A percentile compares a stretch with the other conserved stretches of the same genome.
Evolutionary conservation across 2,113 vertebrate species (phyloP).

Genomic region (Paraplagusia blochii): DNA sequence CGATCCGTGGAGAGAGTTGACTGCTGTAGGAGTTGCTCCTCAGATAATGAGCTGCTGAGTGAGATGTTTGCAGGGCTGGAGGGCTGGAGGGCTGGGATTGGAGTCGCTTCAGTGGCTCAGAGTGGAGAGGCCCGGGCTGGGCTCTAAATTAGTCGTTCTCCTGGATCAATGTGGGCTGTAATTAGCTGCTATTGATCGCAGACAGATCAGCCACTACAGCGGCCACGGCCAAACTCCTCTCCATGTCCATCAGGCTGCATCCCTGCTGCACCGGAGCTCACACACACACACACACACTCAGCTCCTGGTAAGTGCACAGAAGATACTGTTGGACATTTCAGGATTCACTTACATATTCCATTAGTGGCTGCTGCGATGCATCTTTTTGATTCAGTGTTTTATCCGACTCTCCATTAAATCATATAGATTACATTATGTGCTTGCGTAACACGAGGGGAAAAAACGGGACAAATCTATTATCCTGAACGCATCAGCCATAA

Average conservation of each 20-base stretch:
- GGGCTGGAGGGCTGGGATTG: conserved; percentile 61
- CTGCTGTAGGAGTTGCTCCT: conserved; percentile 62
- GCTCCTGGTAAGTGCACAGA: conserved; percentile 63
- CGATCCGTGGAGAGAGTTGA: conserved; percentile 41
- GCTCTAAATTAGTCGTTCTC: conserved; percentile 73
- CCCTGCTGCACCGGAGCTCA: conserved; percentile 39
- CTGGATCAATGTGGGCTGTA: conserved; percentile 75
- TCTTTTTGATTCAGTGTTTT: conserved; percentile 65
- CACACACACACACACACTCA: too few species aligned
- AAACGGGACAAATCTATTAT: conserved; percentile 47
- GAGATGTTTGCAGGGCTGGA: conserved; percentile 66
- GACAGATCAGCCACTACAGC: conserved; percentile 72
- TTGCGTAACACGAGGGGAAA: conserved; percentile 34
- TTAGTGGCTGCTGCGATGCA: conserved; percentile 54
- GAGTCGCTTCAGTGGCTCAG: conserved; percentile 58
- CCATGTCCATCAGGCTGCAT: conserved; percentile 63
- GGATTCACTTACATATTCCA: conserved; percentile 70
- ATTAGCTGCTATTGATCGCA: conserved; percentile 79
- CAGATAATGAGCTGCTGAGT: conserved; percentile 71
- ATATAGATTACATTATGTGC: conserved; percentile 55
- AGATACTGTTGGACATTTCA: conserved; percentile 60
- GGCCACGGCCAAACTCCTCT: conserved; percentile 69
- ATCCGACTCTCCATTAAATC: conserved; percentile 57
- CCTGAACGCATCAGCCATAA: conserved; percentile 50
- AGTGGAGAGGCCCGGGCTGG: conserved; percentile 47